Percentiles rank a stretch among this genome's conserved stretches.
phyloP scores from a whole-genome alignment of 2,888 invertebrate species.

The Leptodirus hochenwartii region DNA sequence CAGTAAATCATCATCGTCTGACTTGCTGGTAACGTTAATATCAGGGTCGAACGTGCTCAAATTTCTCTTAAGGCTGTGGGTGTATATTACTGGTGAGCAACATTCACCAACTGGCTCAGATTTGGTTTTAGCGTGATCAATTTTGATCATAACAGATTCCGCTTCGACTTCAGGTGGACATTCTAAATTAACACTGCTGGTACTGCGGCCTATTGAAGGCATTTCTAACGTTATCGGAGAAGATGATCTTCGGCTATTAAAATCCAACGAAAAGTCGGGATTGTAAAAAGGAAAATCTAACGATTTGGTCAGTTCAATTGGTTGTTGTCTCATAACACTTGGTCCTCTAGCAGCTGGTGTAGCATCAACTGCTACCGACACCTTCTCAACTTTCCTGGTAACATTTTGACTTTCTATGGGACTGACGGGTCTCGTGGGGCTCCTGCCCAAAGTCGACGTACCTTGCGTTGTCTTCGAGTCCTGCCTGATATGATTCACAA shows the following conservation, averaged over 20 bases:
- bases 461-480: constrained; percentile 15
- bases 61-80: constrained; percentile 14
- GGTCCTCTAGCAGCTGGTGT: constrained; percentile 55
- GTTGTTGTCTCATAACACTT: constrained; percentile 56
- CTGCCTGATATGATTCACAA: constrained; percentile 8
- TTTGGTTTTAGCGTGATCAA: constrained; percentile 43
- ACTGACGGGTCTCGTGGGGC: constrained; percentile 24
- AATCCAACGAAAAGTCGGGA: constrained; percentile 11
- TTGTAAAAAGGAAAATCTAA: constrained; percentile 27
- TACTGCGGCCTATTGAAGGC: constrained; percentile 18
- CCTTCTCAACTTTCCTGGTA: constrained; percentile 36
- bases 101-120: constrained; percentile 36
- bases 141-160: constrained; percentile 26
- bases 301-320: constrained; percentile 55
- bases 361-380: constrained; percentile 63
- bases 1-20: constrained; percentile 30
- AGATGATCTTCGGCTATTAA: constrained; percentile 27
- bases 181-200: constrained; percentile 23
- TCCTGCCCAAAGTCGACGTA: constrained; percentile 21
- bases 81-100: constrained; percentile 8
- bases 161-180: constrained; percentile 14
- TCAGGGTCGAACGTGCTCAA: constrained; percentile 32
- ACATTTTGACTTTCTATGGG: constrained; percentile 15
- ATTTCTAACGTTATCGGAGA: too few relatives aligned
- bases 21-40: constrained; percentile 60